Evolutionary conservation across 2,797 vertebrate genomes (phyloP).

Genomic region (Urocyon cinereoargenteus): DNA sequence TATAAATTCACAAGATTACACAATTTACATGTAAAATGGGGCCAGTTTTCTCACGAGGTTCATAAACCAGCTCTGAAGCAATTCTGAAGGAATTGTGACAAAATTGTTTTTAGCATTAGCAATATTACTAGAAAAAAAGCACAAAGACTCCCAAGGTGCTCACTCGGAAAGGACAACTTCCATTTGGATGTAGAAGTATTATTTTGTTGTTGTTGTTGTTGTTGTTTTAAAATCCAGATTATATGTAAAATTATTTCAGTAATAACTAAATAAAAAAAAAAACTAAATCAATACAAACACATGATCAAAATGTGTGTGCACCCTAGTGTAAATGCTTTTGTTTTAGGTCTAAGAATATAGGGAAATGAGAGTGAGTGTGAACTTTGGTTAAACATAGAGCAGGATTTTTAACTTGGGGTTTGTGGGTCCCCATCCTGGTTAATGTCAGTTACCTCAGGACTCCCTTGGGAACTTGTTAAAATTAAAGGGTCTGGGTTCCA

Average conservation of each 20-base stretch:
- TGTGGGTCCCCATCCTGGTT: background rate
- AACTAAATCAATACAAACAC: constrained; percentile 54
- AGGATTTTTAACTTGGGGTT: background rate
- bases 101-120: constrained; percentile 73
- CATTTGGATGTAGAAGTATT: constrained; percentile 48
- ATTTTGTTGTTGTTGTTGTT: constrained; percentile 39
- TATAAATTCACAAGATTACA: constrained; percentile 75
- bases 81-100: constrained; percentile 74
- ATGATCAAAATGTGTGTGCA: background rate
- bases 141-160: constrained; percentile 68
- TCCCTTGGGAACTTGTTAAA: constrained; percentile 29
- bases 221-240: constrained; percentile 28
- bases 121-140: constrained; percentile 63
- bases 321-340: background rate
- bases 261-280: constrained; percentile 49
- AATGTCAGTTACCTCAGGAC: background rate
- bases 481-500: background rate
- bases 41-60: constrained; percentile 73
- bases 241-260: constrained; percentile 57
- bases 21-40: constrained; percentile 79
- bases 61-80: constrained; percentile 74
- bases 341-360: constrained; percentile 29
- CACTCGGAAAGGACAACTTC: constrained; percentile 60
- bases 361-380: background rate
- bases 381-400: background rate